Evolutionary conservation across 2,888 invertebrate species (phyloP), one percentile per base, ranked within the genome.

Genomic region (Chaitophorus viminalis): DNA sequence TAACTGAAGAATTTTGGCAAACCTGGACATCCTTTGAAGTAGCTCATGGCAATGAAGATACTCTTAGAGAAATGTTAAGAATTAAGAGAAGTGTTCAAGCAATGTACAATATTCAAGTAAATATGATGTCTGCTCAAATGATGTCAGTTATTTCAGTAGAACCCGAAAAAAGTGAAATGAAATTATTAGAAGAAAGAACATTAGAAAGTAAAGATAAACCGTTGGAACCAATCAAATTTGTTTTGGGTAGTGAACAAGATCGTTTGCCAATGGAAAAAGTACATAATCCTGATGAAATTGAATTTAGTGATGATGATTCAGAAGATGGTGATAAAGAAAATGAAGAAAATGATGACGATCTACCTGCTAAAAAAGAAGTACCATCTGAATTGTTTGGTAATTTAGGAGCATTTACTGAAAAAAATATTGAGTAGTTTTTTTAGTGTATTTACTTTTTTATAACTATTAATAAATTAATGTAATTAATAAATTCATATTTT

Each of bases 1-100:
- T 98, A 17, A 97, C 98, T 8, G 94, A 94, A 0, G 95, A 96
- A 88, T 99, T 99, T 92, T 99, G 99, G 99, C 96, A 97, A 91
- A 96, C 97, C 1, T 99, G 99, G 99, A 98, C 99, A 91, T 98
- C 99, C 91, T 99, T 99, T 93, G 99, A 99, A 93, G 97, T 99
- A 31, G 94, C 97, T 79, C 99, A 99, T 92, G 99, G 99, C 29
- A 99, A 99, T 92, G 99, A 99, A 92, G 99, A 99, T 91, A 99
- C 99, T 0, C 98, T 99, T 94, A 93, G 99, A 77, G 99, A 99
- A 93, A 99, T 99, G 99, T 93, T 99, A 90, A 94, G 99, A 90
- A 98, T 99, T 89, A 98, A 99, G 92, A 94, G 99, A 90, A 98
- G 98, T 91, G 97, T 99, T 0, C 98, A 99, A 92, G 99, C 99